These are phyloP conservation scores for Monopterus albus DNA, from an alignment of 2,113 vertebrate species.

Conservation along the genomic window DNA sequence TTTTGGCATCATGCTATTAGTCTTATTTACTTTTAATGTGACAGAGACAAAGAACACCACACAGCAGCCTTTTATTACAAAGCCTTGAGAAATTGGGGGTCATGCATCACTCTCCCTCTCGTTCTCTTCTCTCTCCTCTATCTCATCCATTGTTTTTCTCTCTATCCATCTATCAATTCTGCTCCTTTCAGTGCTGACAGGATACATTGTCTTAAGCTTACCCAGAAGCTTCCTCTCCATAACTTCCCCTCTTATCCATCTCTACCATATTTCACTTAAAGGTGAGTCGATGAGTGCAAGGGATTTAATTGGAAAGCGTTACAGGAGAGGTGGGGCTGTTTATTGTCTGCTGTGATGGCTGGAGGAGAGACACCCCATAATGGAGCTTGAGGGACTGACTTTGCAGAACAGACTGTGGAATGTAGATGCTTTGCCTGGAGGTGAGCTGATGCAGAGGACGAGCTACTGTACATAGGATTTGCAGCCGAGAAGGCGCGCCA, in stretches of 20 bases:
- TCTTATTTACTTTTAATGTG: slow-evolving; percentile 80
- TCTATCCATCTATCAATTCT: slow-evolving; percentile 67
- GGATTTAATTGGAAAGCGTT: slow-evolving; percentile 73
- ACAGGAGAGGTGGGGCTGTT: slow-evolving; percentile 51
- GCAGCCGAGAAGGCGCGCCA: slow-evolving; percentile 1
- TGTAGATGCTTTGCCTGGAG: slow-evolving; percentile 27
- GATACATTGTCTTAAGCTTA: slow-evolving; percentile 68
- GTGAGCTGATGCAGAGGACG: slow-evolving; percentile 3
- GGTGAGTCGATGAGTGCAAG: slow-evolving; percentile 67
- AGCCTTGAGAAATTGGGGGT: slow-evolving; percentile 72
- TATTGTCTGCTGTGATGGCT: slow-evolving; percentile 43
- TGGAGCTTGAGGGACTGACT: slow-evolving; percentile 46
- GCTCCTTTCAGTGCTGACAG: slow-evolving; percentile 51
- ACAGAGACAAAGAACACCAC: slow-evolving; percentile 73
- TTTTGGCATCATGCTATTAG: slow-evolving; percentile 67
- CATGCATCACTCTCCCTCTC: slow-evolving; percentile 71
- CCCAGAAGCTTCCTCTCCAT: slow-evolving; percentile 29
- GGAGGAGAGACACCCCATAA: slow-evolving; percentile 33
- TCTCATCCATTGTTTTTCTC: slow-evolving; percentile 53
- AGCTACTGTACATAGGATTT: slow-evolving; percentile 14
- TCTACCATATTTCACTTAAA: slow-evolving; percentile 66
- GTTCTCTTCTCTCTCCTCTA: slow-evolving; percentile 44
- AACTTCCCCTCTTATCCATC: slow-evolving; percentile 53
- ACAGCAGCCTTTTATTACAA: slow-evolving; percentile 75
- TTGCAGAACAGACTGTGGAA: slow-evolving; percentile 24